phyloP scores from a whole-genome alignment of 1,140 invertebrate species.

The Protaetia brevitarsis region DNA sequence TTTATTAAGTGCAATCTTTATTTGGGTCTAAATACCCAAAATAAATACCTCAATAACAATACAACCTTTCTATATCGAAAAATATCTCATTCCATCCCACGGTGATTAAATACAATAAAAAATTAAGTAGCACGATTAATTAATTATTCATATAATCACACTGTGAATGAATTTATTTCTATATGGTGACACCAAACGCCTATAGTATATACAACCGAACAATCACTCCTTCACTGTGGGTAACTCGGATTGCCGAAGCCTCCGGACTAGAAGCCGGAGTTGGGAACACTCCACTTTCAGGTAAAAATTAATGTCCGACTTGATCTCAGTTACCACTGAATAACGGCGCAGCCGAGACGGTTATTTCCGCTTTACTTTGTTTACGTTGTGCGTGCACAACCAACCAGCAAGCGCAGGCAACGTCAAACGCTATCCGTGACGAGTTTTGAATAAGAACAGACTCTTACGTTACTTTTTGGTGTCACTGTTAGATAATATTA shows the following conservation, averaged over 20 bases:
- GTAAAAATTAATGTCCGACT: slow-evolving; percentile 17
- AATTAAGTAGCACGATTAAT: no score
- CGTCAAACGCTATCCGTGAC: neutral
- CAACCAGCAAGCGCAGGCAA: neutral
- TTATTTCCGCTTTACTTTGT: slow-evolving; percentile 22
- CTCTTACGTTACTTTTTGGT: neutral
- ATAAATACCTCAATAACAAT: no score
- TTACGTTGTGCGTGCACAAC: slow-evolving; percentile 9
- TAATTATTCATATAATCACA: no score
- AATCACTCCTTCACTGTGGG: neutral
- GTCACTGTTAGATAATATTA: neutral
- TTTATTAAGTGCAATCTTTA: no score
- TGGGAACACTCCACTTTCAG: slow-evolving; percentile 6
- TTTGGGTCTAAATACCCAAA: no score
- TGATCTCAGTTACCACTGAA: slow-evolving; percentile 21
- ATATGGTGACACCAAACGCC: neutral
- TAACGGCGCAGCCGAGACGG: slow-evolving; percentile 11
- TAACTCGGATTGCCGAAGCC: neutral
- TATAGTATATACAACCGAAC: neutral
- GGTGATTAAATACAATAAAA: no score
- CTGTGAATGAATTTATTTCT: no score
- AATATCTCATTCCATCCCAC: no score
- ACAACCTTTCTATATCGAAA: no score
- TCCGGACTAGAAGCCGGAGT: neutral
- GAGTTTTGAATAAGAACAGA: neutral